These are phyloP conservation scores for Deroplatys truncata DNA, from an alignment of 2,888 invertebrate genomes.

Conservation along the genomic window DNA sequence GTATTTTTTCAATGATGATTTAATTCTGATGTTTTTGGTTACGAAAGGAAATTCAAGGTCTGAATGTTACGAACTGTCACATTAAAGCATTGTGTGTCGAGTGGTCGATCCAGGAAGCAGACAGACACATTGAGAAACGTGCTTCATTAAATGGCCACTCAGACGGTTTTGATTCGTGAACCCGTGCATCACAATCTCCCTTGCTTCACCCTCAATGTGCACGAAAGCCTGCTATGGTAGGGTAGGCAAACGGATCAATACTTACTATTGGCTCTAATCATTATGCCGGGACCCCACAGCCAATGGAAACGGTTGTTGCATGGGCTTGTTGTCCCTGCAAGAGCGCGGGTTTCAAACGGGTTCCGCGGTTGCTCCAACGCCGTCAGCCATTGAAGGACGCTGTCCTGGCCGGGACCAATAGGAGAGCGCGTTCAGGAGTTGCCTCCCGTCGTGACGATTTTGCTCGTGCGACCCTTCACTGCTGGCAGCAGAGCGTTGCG, in stretches of 20 bases:
- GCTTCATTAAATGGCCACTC: background rate
- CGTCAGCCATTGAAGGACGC: background rate
- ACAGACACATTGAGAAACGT: background rate
- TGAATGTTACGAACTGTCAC: too few species aligned
- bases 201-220: conserved; percentile 12
- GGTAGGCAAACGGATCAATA: conserved; percentile 26
- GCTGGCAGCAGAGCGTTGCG: background rate
- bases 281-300: conserved; percentile 23
- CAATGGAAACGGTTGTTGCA: conserved; percentile 14
- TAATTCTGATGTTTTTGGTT: too few species aligned
- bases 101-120: too few species aligned
- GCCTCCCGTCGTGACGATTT: background rate
- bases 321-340: background rate
- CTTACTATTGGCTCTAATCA: conserved; percentile 29
- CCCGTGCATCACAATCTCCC: conserved; percentile 22
- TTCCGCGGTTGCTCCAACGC: background rate
- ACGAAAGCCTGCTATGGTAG: background rate
- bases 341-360: conserved; percentile 18
- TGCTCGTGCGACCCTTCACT: background rate
- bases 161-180: conserved; percentile 1
- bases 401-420: conserved; percentile 4
- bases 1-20: too few species aligned
- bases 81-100: too few species aligned
- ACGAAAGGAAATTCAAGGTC: too few species aligned
- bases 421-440: background rate